A percentile compares a stretch with the other conserved stretches of the same genome.
These are phyloP conservation scores for Mercenaria mercenaria DNA, from an alignment of 1,140 invertebrate genomes.

Conservation along the genomic window DNA sequence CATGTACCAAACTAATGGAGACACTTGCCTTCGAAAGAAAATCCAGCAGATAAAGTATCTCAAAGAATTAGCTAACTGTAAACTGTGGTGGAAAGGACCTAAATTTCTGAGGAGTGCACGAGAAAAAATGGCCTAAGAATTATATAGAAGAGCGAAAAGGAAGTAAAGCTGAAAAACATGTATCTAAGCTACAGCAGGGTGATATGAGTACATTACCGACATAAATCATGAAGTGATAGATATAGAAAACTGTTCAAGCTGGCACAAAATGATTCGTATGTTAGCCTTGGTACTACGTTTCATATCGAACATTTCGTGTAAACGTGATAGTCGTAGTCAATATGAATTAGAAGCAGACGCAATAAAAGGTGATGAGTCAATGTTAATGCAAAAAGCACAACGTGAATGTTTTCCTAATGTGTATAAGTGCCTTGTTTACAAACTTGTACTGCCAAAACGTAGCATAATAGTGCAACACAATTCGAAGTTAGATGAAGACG, in stretches of 20 bases:
- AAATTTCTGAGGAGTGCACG: neutral
- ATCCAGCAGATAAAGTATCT: neutral
- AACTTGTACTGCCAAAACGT: neutral
- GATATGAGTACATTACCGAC: neutral
- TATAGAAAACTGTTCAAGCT: neutral
- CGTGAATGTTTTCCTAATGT: too few species aligned
- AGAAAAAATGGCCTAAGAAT: slow-evolving; percentile 24
- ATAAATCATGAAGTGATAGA: slow-evolving; percentile 9
- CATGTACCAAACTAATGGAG: neutral
- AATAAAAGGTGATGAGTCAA: neutral
- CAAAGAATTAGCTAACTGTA: neutral
- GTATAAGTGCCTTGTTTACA: too few species aligned
- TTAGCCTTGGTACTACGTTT: neutral
- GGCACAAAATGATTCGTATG: neutral
- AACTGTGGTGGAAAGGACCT: neutral
- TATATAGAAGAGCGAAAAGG: neutral
- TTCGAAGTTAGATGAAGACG: slow-evolving; percentile 40
- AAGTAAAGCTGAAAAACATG: neutral
- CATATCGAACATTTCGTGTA: too few species aligned
- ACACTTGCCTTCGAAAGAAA: neutral
- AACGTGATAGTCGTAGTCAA: neutral
- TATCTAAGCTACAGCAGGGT: neutral
- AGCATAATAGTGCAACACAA: slow-evolving; percentile 9
- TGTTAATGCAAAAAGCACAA: neutral
- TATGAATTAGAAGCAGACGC: neutral